Conservation (phyloP, 2,797 vertebrate genomes). For the Malacoraja senta region DNA sequence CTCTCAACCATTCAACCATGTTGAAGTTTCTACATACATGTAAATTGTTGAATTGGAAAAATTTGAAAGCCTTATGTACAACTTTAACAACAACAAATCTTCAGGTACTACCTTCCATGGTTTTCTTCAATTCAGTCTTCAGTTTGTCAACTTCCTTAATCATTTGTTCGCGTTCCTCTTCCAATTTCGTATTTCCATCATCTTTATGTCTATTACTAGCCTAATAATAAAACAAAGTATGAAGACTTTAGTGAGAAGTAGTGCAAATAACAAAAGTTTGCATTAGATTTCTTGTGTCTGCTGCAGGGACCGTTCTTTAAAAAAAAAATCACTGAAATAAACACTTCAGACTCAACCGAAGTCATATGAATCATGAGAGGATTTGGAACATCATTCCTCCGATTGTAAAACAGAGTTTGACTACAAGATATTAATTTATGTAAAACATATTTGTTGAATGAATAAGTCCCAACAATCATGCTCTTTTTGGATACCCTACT, state of each 20-base stretch:
- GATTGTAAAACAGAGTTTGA: not conserved
- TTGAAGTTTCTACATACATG: not conserved
- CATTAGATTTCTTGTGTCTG: not conserved
- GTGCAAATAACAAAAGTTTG: slow-evolving; percentile 38
- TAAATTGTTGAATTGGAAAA: not conserved
- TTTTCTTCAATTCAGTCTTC: slow-evolving; percentile 64
- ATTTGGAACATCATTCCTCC: not conserved
- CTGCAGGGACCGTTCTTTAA: too few species aligned
- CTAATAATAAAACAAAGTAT: slow-evolving; percentile 47
- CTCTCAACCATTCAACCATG: not conserved
- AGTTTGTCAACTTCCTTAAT: slow-evolving; percentile 64
- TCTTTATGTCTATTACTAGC: slow-evolving; percentile 48
- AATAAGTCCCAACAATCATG: not conserved
- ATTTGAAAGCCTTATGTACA: not conserved
- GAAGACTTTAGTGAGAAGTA: not conserved
- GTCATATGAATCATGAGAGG: not conserved
- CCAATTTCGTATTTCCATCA: slow-evolving; percentile 44
- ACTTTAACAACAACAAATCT: not conserved
- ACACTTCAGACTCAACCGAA: too few species aligned
- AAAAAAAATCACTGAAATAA: not conserved
- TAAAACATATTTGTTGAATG: not conserved
- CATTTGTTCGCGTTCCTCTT: slow-evolving; percentile 59
- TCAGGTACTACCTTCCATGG: slow-evolving; percentile 63
- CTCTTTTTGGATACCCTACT: not conserved
- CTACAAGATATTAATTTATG: not conserved